These are phyloP conservation scores for Strigamia crassipes DNA, from an alignment of 2,888 invertebrate genomes.

Conservation along the genomic window DNA sequence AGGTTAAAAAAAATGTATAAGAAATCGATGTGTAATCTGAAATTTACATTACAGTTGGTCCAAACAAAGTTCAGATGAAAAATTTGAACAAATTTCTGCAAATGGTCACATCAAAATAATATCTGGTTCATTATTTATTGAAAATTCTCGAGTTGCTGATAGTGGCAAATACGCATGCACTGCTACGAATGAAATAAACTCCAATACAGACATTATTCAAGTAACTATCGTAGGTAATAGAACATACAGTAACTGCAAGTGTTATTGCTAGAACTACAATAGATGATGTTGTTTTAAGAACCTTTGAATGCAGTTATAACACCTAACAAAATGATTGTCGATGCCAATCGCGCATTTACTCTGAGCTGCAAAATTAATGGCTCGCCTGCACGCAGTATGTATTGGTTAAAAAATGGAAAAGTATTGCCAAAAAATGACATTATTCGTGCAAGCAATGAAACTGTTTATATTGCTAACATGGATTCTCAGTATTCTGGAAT, in stretches of 20 bases:
- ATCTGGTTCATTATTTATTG: conserved; percentile 36
- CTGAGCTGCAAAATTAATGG: background rate
- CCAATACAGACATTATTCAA: background rate
- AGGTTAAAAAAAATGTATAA: background rate
- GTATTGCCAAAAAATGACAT: background rate
- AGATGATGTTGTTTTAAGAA: too few relatives aligned
- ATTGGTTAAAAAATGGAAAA: conserved; percentile 33
- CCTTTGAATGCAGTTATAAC: too few relatives aligned
- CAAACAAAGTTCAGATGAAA: background rate
- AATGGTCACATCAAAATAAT: too few relatives aligned
- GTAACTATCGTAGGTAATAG: background rate
- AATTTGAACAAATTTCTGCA: background rate
- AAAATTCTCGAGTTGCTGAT: background rate
- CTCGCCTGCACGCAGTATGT: background rate
- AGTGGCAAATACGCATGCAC: background rate
- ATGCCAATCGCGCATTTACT: background rate
- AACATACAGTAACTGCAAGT: background rate
- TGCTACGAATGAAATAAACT: background rate
- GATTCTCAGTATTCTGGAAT: background rate
- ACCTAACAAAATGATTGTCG: background rate
- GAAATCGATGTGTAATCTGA: background rate
- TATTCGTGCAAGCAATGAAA: background rate
- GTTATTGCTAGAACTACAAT: too few relatives aligned
- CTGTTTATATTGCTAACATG: background rate
- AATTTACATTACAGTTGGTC: background rate